Conservation (phyloP, 2,797 vertebrate genomes). For the Gallirallus australis region DNA sequence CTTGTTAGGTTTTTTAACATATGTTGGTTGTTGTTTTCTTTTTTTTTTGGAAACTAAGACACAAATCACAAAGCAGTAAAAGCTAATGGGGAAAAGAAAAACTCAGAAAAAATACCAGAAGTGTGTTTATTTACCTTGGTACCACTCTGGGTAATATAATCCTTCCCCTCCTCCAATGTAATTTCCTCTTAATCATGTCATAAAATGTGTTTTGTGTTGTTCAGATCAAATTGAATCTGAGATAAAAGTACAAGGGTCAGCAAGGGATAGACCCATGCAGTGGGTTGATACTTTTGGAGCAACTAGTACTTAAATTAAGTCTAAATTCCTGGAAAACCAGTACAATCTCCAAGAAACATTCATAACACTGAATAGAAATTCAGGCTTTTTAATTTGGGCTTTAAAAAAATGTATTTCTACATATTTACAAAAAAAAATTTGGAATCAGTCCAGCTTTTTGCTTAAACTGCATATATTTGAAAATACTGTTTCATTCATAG, state of each 20-base stretch:
- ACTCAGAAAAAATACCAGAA: neutral
- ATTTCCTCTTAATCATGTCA: neutral
- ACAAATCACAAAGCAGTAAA: neutral
- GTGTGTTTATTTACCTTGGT: neutral
- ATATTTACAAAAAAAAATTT: neutral
- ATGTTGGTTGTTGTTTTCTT: no score
- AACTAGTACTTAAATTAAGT: neutral
- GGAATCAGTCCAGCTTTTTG: neutral
- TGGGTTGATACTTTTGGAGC: neutral
- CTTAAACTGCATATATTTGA: neutral
- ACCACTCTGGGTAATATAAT: neutral
- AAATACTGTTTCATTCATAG: neutral
- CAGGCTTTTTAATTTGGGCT: neutral
- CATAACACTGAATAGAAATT: no score
- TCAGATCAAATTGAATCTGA: slow-evolving; percentile 4
- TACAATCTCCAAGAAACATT: neutral
- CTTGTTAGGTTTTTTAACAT: neutral
- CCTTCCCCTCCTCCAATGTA: neutral
- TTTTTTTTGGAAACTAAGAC: neutral
- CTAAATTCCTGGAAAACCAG: slow-evolving; percentile 14
- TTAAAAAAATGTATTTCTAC: neutral
- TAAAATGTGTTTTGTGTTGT: neutral
- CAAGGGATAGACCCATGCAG: neutral
- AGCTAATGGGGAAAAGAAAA: neutral
- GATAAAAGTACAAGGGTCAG: neutral